Evolutionary conservation across 1,140 invertebrate species (phyloP).

Genomic region (Helicoverpa armigera): DNA sequence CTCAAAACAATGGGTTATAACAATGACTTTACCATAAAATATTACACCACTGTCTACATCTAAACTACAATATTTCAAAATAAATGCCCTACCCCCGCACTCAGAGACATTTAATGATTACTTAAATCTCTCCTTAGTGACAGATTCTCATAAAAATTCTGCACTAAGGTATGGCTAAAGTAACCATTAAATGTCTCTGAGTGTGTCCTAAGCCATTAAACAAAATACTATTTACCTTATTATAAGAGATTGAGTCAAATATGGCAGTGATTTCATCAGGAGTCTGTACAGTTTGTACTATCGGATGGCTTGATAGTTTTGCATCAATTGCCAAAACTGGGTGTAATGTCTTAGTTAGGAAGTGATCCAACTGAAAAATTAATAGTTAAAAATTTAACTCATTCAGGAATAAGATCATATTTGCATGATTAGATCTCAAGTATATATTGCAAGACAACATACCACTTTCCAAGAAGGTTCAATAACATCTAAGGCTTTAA

Average conservation of each 20-base stretch:
- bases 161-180: no score
- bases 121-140: no score
- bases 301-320: constrained; percentile 94
- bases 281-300: constrained; percentile 93
- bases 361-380: constrained; percentile 89
- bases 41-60: no score
- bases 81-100: no score
- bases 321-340: constrained; percentile 92
- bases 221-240: constrained; percentile 89
- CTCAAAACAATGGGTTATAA: no score
- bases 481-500: constrained; percentile 91
- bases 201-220: not conserved
- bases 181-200: no score
- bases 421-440: not conserved
- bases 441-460: constrained; percentile 50
- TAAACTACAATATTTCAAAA: no score
- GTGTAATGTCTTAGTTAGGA: constrained; percentile 91
- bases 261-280: constrained; percentile 97
- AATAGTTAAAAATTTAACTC: constrained; percentile 15
- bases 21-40: no score
- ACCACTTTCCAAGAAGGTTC: constrained; percentile 95
- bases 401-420: not conserved
- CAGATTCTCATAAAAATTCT: no score
- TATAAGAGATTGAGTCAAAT: constrained; percentile 97
- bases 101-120: no score